phyloP scores from a whole-genome alignment of 2,113 vertebrate species.

The Neolamprologus caudopunctatus region DNA sequence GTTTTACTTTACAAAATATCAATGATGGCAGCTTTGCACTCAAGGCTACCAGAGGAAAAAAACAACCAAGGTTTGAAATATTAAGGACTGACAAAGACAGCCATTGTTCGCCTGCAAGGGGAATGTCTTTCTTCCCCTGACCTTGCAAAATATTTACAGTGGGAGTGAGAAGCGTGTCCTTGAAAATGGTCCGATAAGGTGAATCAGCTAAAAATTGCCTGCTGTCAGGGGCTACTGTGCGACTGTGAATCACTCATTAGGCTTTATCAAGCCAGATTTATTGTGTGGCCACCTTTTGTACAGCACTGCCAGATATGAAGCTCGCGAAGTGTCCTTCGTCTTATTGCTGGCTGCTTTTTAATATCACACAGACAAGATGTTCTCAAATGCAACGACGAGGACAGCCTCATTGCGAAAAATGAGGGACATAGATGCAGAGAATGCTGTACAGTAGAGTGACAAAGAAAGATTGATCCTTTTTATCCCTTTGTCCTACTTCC shows the following conservation, averaged over 20 bases:
- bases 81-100: not conserved
- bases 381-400: not conserved
- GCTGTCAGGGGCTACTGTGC: not conserved
- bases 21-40: not conserved
- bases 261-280: conserved; percentile 47
- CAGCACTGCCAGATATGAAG: not conserved
- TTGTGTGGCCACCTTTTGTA: not conserved
- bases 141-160: conserved; percentile 14
- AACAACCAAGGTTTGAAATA: not conserved
- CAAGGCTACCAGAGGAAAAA: not conserved
- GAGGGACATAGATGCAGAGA: not conserved
- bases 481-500: conserved; percentile 28
- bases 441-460: not conserved
- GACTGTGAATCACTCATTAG: conserved; percentile 38
- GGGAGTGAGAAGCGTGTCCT: conserved; percentile 12
- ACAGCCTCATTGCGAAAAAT: conserved; percentile 1
- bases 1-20: not conserved
- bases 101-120: not conserved
- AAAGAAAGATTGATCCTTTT: conserved; percentile 37
- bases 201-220: conserved; percentile 34
- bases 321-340: not conserved
- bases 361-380: conserved; percentile 19
- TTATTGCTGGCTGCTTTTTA: conserved; percentile 10
- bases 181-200: conserved; percentile 27
- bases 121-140: not conserved